These are phyloP conservation scores for Batillaria attramentaria DNA, from an alignment of 1,140 invertebrate species.

Conservation along the genomic window DNA sequence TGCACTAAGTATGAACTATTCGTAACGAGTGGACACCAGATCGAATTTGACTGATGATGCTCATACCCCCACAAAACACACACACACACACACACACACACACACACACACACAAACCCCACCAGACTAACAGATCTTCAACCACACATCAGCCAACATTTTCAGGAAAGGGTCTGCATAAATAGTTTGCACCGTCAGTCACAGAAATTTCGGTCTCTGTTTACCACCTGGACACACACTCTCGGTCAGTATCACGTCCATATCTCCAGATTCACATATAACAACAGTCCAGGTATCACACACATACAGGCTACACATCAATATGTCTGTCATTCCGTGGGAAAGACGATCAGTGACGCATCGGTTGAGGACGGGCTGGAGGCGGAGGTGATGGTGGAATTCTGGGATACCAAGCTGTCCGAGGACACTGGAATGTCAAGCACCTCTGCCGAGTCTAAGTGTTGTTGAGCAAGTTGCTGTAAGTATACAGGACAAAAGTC, in stretches of 20 bases:
- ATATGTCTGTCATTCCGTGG: neutral
- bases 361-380: neutral
- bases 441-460: conserved; percentile 22
- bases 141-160: no score
- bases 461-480: conserved; percentile 50
- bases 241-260: neutral
- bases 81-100: neutral
- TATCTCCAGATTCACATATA: neutral
- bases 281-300: neutral
- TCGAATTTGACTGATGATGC: neutral
- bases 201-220: neutral
- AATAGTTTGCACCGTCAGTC: no score
- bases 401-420: conserved; percentile 9
- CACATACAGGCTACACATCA: neutral
- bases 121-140: no score
- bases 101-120: conserved; percentile 3
- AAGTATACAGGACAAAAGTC: no score
- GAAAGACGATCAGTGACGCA: conserved; percentile 16
- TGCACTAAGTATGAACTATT: no score
- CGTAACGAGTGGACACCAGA: no score
- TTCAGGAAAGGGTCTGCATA: no score
- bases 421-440: neutral
- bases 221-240: neutral
- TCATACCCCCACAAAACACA: neutral
- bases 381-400: conserved; percentile 11